A percentile compares a stretch with the other conserved stretches of the same genome.
phyloP scores from a whole-genome alignment of 2,797 vertebrate species.

The Melanotaenia maccullochi region DNA sequence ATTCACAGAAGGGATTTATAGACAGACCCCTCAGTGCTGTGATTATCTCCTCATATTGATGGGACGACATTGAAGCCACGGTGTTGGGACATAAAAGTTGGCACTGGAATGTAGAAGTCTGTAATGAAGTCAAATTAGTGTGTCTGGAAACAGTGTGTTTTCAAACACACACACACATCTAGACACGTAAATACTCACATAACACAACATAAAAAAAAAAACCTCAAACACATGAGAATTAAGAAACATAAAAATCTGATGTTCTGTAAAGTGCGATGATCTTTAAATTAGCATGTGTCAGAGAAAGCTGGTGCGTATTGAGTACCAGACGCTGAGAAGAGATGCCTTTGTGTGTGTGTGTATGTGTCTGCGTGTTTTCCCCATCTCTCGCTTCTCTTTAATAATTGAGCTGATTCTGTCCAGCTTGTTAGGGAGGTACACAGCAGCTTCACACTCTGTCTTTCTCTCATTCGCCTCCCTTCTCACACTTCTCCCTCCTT shows the following conservation, averaged over 20 bases:
- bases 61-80: slow-evolving; percentile 59
- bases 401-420: slow-evolving; percentile 87
- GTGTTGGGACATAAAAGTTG: slow-evolving; percentile 50
- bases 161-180: slow-evolving; percentile 54
- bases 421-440: slow-evolving; percentile 85
- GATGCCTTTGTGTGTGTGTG: slow-evolving; percentile 41
- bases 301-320: slow-evolving; percentile 31
- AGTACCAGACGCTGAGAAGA: slow-evolving; percentile 58
- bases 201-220: slow-evolving; percentile 48
- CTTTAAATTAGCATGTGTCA: slow-evolving; percentile 35
- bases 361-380: slow-evolving; percentile 71
- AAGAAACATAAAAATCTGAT: slow-evolving; percentile 25
- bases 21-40: slow-evolving; percentile 68
- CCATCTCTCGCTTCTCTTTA: slow-evolving; percentile 82
- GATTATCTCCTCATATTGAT: slow-evolving; percentile 73
- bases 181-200: slow-evolving; percentile 50
- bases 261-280: slow-evolving; percentile 55
- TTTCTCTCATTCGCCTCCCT: slow-evolving; percentile 62
- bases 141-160: slow-evolving; percentile 72
- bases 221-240: slow-evolving; percentile 31
- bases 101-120: slow-evolving; percentile 8
- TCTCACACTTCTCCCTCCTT: slow-evolving; percentile 46
- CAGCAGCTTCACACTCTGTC: slow-evolving; percentile 78
- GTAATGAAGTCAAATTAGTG: slow-evolving; percentile 60
- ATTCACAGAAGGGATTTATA: slow-evolving; percentile 62